Conservation (phyloP, 1,140 invertebrate genomes). For the Acromyrmex heyeri region DNA sequence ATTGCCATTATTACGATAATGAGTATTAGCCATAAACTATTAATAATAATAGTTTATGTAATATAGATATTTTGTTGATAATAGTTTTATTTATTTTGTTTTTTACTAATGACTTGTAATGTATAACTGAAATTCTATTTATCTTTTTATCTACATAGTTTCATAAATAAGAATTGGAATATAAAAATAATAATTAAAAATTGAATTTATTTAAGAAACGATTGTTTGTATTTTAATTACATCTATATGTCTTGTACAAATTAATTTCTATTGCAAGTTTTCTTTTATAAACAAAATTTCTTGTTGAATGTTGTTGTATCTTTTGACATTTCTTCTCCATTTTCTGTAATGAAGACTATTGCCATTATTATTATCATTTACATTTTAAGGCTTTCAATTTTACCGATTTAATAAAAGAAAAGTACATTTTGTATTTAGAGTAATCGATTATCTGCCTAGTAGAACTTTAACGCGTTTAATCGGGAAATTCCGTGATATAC, state of each 20-base stretch:
- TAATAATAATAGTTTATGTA: too few relatives aligned
- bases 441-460: neutral
- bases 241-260: neutral
- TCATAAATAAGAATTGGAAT: too few relatives aligned
- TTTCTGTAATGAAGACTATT: neutral
- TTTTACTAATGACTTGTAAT: too few relatives aligned
- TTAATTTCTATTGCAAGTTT: slow-evolving; percentile 7
- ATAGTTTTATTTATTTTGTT: too few relatives aligned
- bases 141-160: too few relatives aligned
- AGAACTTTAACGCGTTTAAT: slow-evolving; percentile 31
- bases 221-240: neutral
- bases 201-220: neutral
- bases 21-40: neutral
- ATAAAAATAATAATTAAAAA: too few relatives aligned
- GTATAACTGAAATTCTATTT: too few relatives aligned
- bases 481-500: slow-evolving; percentile 16
- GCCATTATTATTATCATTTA: neutral
- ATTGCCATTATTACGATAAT: neutral
- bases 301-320: neutral
- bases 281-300: neutral
- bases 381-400: neutral
- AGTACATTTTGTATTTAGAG: neutral
- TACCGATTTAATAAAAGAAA: neutral
- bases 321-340: neutral
- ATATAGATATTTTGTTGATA: too few relatives aligned